phyloP scores from a whole-genome alignment of 2,888 invertebrate species.

The Phymatocera aterrima region DNA sequence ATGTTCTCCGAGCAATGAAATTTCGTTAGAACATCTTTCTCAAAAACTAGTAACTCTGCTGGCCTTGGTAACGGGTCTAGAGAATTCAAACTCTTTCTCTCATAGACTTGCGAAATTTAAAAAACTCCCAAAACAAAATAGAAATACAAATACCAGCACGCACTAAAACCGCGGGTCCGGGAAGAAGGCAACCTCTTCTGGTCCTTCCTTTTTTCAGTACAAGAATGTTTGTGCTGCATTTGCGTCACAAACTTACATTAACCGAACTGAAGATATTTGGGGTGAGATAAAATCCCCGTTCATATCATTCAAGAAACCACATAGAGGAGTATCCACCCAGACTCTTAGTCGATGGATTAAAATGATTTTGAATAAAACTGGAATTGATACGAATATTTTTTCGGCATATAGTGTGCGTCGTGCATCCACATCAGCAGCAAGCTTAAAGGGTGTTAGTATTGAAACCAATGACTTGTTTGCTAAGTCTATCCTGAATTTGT shows the following conservation, averaged over 20 bases:
- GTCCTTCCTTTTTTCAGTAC: constrained; percentile 49
- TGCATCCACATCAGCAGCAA: too few species aligned
- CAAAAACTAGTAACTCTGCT: constrained; percentile 49
- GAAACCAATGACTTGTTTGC: constrained; percentile 37
- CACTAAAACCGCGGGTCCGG: constrained; percentile 49
- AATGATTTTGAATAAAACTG: too few species aligned
- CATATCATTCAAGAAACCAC: too few species aligned
- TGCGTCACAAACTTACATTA: constrained; percentile 12
- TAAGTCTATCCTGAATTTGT: too few species aligned
- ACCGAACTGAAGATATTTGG: too few species aligned
- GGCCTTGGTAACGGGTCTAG: constrained; percentile 49
- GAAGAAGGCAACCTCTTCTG: constrained; percentile 42
- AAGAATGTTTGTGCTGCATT: constrained; percentile 46
- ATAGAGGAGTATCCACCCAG: too few species aligned
- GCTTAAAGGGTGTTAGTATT: too few species aligned
- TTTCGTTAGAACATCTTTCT: constrained; percentile 45
- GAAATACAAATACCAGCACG: constrained; percentile 47
- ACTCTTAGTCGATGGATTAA: too few species aligned
- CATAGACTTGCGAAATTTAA: constrained; percentile 45
- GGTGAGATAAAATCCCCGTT: too few species aligned
- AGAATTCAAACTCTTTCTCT: constrained; percentile 49
- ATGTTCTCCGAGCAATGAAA: constrained; percentile 44
- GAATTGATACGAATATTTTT: too few species aligned
- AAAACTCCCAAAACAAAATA: constrained; percentile 23
- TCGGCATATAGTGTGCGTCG: too few species aligned